Evolutionary conservation across 2,888 invertebrate species (phyloP).

Genomic region (Iselma pallidipennis): DNA sequence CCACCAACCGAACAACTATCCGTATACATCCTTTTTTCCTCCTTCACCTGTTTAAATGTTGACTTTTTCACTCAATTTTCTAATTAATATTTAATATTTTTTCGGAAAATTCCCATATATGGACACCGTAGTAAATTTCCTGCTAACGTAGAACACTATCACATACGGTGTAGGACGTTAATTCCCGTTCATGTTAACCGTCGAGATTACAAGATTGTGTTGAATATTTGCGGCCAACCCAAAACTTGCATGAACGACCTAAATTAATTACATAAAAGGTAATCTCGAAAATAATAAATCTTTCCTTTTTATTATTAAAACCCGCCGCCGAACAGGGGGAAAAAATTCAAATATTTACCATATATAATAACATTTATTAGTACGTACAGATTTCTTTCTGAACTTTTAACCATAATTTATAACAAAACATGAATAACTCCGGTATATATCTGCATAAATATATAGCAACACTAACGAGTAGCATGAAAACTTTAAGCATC

Average conservation of each 20-base stretch:
- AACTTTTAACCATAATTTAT: too few relatives aligned
- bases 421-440: background rate
- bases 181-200: background rate
- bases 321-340: background rate
- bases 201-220: constrained; percentile 4
- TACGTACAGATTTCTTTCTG: too few relatives aligned
- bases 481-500: background rate
- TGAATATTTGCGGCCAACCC: constrained; percentile 4
- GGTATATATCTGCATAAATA: background rate
- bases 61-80: background rate
- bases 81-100: background rate
- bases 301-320: background rate
- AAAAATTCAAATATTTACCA: background rate
- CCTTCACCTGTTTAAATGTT: background rate
- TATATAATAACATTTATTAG: too few relatives aligned
- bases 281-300: constrained; percentile 9
- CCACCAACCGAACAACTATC: too few relatives aligned
- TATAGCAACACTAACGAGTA: background rate
- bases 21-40: background rate
- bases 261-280: constrained; percentile 11
- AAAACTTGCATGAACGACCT: constrained; percentile 5
- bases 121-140: background rate
- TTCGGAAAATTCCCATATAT: background rate
- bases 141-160: background rate
- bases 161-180: background rate